A percentile compares a stretch with the other conserved stretches of the same genome.
Conservation (phyloP, 2,797 vertebrate genomes). For the Dicrostonyx torquatus region DNA sequence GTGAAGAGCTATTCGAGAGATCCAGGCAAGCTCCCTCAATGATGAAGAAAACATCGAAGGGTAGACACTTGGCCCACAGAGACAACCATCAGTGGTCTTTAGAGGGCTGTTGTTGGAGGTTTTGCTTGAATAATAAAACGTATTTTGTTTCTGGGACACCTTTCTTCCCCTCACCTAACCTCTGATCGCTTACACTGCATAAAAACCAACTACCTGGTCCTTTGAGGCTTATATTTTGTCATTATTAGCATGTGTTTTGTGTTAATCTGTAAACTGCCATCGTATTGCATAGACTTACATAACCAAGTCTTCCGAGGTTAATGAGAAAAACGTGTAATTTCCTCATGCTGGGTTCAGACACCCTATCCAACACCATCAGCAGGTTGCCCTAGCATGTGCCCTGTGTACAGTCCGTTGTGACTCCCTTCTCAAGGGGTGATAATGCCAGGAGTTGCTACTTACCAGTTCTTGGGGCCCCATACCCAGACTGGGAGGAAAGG, state of each 20-base stretch:
- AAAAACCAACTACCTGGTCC: background rate
- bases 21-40: background rate
- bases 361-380: background rate
- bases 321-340: background rate
- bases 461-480: background rate
- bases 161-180: background rate
- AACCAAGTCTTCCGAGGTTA: background rate
- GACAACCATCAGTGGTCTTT: background rate
- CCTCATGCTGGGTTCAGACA: background rate
- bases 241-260: background rate
- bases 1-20: background rate
- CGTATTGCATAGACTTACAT: background rate
- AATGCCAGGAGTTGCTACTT: background rate
- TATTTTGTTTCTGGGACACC: background rate
- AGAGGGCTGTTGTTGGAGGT: background rate
- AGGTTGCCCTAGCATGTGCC: background rate
- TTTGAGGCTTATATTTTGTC: background rate
- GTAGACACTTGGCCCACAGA: background rate
- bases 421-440: constrained; percentile 56
- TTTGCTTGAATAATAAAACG: background rate
- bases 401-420: background rate
- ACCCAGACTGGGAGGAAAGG: background rate
- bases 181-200: background rate
- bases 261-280: background rate
- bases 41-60: background rate